These are phyloP conservation scores for Gallinago undulata DNA, from an alignment of 2,113 vertebrate genomes.

Conservation along the genomic window DNA sequence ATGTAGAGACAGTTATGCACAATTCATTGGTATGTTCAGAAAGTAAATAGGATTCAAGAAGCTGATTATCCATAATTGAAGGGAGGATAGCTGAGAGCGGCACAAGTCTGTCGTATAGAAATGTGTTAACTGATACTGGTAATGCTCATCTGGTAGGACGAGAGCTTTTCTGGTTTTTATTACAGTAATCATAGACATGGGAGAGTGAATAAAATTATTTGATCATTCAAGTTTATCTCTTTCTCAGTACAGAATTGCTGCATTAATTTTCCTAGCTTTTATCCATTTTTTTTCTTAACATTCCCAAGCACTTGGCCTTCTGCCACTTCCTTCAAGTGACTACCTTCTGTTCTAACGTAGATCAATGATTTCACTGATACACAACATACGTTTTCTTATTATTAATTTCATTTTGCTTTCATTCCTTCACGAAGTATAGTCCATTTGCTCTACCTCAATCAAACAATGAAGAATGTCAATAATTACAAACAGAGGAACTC, in stretches of 20 bases:
- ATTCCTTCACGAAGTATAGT: background rate
- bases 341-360: background rate
- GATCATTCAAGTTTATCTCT: background rate
- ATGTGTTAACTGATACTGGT: background rate
- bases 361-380: background rate
- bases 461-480: background rate
- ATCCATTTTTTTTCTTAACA: background rate
- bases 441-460: background rate
- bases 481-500: background rate
- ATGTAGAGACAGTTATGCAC: background rate
- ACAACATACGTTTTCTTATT: background rate
- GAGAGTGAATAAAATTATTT: background rate
- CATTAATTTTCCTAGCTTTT: slow-evolving; percentile 15
- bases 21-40: background rate
- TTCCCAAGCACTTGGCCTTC: background rate
- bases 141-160: background rate
- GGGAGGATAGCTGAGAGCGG: background rate
- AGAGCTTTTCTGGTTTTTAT: background rate
- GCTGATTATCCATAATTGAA: background rate
- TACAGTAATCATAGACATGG: background rate
- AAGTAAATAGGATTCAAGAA: background rate
- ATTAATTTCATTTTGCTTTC: slow-evolving; percentile 11
- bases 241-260: background rate
- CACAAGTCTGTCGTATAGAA: background rate
- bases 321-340: background rate